phyloP scores from a whole-genome alignment of 2,113 vertebrate genomes.

The Candoia aspera region DNA sequence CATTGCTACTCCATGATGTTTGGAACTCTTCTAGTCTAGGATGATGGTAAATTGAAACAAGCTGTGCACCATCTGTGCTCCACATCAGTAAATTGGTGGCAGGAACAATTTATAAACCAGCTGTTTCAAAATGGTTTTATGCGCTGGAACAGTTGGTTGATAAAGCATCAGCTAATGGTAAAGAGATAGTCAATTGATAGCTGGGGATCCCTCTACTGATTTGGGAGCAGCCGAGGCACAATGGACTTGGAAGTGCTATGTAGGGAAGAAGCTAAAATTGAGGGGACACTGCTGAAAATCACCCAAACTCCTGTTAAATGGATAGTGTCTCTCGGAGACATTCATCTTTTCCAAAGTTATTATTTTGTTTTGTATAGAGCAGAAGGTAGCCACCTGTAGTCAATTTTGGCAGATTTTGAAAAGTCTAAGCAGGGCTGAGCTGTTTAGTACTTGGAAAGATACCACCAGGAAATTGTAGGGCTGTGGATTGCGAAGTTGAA shows the following conservation, averaged over 20 bases:
- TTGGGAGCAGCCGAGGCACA: background rate
- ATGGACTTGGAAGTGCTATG: background rate
- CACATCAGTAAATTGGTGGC: background rate
- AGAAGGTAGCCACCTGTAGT: background rate
- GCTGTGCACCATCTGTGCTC: background rate
- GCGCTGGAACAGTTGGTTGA: background rate
- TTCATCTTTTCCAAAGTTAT: background rate
- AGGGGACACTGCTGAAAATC: background rate
- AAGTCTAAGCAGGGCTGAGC: background rate
- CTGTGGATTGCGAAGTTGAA: background rate
- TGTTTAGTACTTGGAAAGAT: background rate
- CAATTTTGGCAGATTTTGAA: background rate
- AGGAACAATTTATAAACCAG: background rate
- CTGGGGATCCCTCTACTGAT: background rate
- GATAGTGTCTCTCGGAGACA: background rate
- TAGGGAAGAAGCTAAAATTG: background rate
- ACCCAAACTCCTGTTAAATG: background rate
- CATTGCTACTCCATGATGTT: background rate
- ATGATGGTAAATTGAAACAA: background rate
- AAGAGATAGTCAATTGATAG: background rate
- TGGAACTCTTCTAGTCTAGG: background rate
- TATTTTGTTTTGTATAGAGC: background rate
- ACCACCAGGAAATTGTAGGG: background rate
- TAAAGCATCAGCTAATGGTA: background rate
- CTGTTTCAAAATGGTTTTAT: background rate